phyloP scores from a whole-genome alignment of 2,888 invertebrate species.

The Cynaeus angustus region DNA sequence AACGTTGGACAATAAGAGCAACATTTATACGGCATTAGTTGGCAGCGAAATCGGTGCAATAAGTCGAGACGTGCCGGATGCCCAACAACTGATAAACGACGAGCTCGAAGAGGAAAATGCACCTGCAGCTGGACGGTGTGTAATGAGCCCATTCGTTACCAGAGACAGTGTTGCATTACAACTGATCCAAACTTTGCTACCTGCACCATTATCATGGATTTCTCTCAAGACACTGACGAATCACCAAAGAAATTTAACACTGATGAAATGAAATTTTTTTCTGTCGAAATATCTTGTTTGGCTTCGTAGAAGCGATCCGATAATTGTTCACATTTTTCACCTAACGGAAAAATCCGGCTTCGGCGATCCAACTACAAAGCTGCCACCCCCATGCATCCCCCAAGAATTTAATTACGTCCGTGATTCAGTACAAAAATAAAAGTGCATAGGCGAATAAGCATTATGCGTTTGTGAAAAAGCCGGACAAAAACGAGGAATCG shows the following conservation, averaged over 20 bases:
- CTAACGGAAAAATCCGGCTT: constrained; percentile 1
- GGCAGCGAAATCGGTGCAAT: constrained; percentile 56
- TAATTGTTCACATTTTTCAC: constrained; percentile 1
- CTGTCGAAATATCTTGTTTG: too few species aligned
- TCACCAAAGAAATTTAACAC: neutral
- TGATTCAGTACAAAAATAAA: constrained; percentile 48
- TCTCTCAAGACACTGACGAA: constrained; percentile 7
- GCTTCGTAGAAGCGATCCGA: neutral
- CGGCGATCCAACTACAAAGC: constrained; percentile 21
- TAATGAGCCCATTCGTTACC: constrained; percentile 59
- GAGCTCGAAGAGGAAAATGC: constrained; percentile 10
- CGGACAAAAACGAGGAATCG: constrained; percentile 28
- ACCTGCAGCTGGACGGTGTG: constrained; percentile 43
- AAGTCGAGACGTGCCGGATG: constrained; percentile 45
- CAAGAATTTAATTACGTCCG: constrained; percentile 49
- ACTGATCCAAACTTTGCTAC: constrained; percentile 22
- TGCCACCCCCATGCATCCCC: constrained; percentile 10
- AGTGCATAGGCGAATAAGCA: constrained; percentile 44
- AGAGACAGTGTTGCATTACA: constrained; percentile 38
- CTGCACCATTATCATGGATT: constrained; percentile 14
- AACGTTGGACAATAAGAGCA: constrained; percentile 59
- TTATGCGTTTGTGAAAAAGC: constrained; percentile 41
- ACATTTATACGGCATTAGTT: constrained; percentile 59
- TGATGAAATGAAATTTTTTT: too few species aligned
- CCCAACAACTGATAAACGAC: constrained; percentile 35